phyloP scores from a whole-genome alignment of 1,140 invertebrate genomes.

The Lithobius niger region DNA sequence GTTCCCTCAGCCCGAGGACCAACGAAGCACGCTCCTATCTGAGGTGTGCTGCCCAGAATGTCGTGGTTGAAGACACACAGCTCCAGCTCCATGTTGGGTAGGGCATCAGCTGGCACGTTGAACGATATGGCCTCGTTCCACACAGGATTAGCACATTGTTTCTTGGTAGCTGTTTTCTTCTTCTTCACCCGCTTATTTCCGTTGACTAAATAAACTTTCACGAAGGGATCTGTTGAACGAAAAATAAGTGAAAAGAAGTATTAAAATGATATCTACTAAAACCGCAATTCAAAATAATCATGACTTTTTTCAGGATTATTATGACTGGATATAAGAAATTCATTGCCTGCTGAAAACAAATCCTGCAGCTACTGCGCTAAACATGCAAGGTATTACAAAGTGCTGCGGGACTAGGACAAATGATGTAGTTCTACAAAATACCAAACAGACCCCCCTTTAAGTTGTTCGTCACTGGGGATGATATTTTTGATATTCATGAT shows the following conservation, averaged over 20 bases:
- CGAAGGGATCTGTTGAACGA: conserved; percentile 87
- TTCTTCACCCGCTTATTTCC: conserved; percentile 79
- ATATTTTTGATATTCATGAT: too few relatives aligned
- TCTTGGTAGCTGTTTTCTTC: conserved; percentile 78
- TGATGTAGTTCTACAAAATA: too few relatives aligned
- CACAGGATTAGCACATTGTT: conserved; percentile 73
- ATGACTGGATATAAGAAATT: too few relatives aligned
- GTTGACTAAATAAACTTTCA: conserved; percentile 76
- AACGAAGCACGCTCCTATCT: conserved; percentile 55
- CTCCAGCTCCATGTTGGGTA: conserved; percentile 58
- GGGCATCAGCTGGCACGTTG: conserved; percentile 54
- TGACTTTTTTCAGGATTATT: too few relatives aligned
- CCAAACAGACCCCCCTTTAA: too few relatives aligned
- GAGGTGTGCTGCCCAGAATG: conserved; percentile 48
- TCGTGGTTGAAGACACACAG: conserved; percentile 40
- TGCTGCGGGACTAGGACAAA: too few relatives aligned
- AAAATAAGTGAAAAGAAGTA: neutral
- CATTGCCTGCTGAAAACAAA: too few relatives aligned
- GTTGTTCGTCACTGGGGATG: too few relatives aligned
- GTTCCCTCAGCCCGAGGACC: conserved; percentile 44
- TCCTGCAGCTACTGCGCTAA: too few relatives aligned
- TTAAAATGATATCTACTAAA: too few relatives aligned
- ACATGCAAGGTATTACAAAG: too few relatives aligned
- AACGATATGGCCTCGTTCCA: conserved; percentile 92
- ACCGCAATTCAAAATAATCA: too few relatives aligned